Percentiles rank a stretch among this genome's conserved stretches.
phyloP scores from a whole-genome alignment of 64 coral and sea anemone species.

The Astreopora myriophthalma region DNA sequence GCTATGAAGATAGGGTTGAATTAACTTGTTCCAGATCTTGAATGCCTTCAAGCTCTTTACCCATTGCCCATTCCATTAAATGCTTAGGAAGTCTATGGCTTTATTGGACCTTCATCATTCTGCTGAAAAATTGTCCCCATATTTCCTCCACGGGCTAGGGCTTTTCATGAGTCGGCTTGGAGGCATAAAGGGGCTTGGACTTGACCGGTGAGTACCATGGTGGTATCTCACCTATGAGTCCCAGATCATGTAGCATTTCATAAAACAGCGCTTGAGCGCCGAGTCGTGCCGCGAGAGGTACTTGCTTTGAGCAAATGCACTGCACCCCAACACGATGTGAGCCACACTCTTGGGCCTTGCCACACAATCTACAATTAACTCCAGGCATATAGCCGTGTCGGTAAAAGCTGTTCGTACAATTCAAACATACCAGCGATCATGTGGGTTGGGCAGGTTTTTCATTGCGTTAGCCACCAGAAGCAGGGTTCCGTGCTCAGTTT shows the following conservation, averaged over 20 bases:
- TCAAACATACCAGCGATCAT: not conserved
- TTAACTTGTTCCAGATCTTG: too few species aligned
- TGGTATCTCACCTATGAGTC: not conserved
- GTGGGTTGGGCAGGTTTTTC: not conserved
- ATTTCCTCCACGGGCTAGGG: too few species aligned
- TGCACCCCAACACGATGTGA: too few species aligned
- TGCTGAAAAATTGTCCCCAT: too few species aligned
- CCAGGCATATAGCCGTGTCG: not conserved
- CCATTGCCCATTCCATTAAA: too few species aligned
- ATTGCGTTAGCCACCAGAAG: not conserved
- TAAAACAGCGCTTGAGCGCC: not conserved
- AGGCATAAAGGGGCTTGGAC: not conserved
- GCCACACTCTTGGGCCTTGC: not conserved
- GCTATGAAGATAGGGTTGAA: too few species aligned
- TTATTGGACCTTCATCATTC: too few species aligned
- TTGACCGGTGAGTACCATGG: not conserved
- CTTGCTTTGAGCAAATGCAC: not conserved
- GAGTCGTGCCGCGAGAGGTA: not conserved
- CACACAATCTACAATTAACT: not conserved
- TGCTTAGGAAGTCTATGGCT: too few species aligned
- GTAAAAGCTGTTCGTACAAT: not conserved
- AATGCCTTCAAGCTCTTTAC: too few species aligned
- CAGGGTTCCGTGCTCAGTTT: not conserved
- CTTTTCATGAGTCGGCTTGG: too few species aligned
- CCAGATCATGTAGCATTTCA: not conserved